Evolutionary conservation across 2,797 vertebrate species (phyloP).

Genomic region (Onychomys leucogaster): DNA sequence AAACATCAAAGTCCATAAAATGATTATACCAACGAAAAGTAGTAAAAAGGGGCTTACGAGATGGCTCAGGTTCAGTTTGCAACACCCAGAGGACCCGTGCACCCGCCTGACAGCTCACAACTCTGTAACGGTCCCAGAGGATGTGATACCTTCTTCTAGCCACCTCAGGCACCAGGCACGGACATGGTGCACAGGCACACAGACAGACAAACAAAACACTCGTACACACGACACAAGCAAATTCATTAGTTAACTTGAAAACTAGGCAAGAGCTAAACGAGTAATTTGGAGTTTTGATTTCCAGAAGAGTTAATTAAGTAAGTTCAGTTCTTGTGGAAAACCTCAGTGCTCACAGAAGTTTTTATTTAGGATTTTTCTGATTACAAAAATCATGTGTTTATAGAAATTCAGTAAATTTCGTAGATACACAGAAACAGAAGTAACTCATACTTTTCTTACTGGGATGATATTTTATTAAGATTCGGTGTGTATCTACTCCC

Average conservation of each 20-base stretch:
- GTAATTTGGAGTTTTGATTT: slow-evolving; percentile 56
- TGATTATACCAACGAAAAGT: slow-evolving; percentile 33
- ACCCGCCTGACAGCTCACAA: no score
- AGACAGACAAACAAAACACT: not conserved
- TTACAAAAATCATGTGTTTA: slow-evolving; percentile 18
- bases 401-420: slow-evolving; percentile 39
- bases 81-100: not conserved
- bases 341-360: not conserved
- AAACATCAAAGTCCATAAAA: slow-evolving; percentile 41
- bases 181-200: not conserved
- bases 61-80: not conserved
- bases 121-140: not conserved
- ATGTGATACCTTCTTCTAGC: not conserved
- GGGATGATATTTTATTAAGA: not conserved
- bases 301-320: slow-evolving; percentile 28
- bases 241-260: not conserved
- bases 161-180: not conserved
- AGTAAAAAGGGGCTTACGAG: not conserved
- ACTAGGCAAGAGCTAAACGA: not conserved
- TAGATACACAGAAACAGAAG: slow-evolving; percentile 17
- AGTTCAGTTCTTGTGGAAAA: slow-evolving; percentile 37
- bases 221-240: not conserved
- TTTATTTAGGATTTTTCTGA: slow-evolving; percentile 36
- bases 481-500: not conserved
- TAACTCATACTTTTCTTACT: not conserved